Evolutionary conservation across 92 coral and sea anemone genomes (phyloP).

Genomic region (Heteractis magnifica): DNA sequence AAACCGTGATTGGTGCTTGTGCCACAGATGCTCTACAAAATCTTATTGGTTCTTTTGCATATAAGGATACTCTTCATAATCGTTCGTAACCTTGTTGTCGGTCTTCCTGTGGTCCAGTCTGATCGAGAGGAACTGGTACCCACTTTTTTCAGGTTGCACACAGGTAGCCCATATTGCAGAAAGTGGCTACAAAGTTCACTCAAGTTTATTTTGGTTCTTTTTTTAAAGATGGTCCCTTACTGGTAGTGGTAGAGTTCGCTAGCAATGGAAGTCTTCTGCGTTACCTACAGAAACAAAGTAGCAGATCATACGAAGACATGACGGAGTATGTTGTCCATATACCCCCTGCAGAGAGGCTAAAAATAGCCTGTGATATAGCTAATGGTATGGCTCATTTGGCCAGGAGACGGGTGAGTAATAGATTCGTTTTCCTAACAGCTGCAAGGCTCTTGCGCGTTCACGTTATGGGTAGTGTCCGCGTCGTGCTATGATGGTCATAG

Average conservation of each 20-base stretch:
- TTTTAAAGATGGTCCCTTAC: conserved; percentile 63
- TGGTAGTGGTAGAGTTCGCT: conserved; percentile 85
- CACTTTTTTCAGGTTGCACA: too few relatives aligned
- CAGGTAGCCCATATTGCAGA: too few relatives aligned
- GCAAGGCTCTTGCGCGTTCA: too few relatives aligned
- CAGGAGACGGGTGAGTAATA: conserved; percentile 60
- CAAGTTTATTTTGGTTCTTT: not conserved
- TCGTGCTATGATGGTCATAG: too few relatives aligned
- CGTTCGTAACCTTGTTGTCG: too few relatives aligned
- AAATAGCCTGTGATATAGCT: conserved; percentile 80
- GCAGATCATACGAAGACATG: conserved; percentile 67
- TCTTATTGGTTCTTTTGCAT: too few relatives aligned
- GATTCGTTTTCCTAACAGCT: not conserved
- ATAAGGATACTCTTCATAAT: not conserved
- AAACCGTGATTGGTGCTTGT: conserved; percentile 88
- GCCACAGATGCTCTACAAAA: too few relatives aligned
- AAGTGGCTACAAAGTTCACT: not conserved
- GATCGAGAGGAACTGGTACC: too few relatives aligned
- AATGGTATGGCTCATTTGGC: conserved; percentile 87
- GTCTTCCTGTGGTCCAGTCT: not conserved
- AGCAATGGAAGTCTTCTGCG: conserved; percentile 71
- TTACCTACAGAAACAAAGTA: conserved; percentile 75
- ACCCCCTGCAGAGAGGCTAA: conserved; percentile 66
- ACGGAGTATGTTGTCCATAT: conserved; percentile 58
- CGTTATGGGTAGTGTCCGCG: too few relatives aligned